Evolutionary conservation across 2,888 invertebrate genomes (phyloP), one percentile per base, ranked within the genome.

Genomic region (Agelastica alni): DNA sequence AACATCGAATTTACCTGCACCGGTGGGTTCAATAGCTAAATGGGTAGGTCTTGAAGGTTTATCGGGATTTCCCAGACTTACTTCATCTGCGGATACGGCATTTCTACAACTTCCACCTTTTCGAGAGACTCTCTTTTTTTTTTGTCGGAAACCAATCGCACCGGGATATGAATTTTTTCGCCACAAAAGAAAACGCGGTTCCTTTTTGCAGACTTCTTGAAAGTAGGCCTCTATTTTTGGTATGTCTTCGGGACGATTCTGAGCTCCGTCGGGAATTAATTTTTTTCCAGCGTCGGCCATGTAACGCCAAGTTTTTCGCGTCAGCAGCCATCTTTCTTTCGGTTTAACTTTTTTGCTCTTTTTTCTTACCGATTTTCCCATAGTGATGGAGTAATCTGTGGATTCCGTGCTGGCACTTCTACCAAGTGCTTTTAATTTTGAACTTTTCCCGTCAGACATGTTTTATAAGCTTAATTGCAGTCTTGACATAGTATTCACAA

Each of bases 261-360:
- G 83, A 2, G 83, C 81, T 13, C 89, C 88, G 44, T 92, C 92
- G n/a, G 93, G 93, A 52, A 93, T 86, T 44, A 93, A 81, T 70
- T 89, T 88, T 55, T 90, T 85, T 36, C 93, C 93, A 20, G 92
- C 91, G 67, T 93, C 93, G n/a, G 91, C 85, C 93, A 93, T 93
- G 76, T 93, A 93, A 67, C 91, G 82, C 93, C 93, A 93, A 41
- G 93, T 93, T 78, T 93, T 93, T 55, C 93, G 80, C 36, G 93
- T 93, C 54, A 93, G 81, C 56, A 93, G 80, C 93, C 93, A 93
- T 75, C 93, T 83, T 76, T 93, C 93, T 71, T 88, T 87, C 0
- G 82, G 82, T 58, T 80, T 81, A 1, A 32, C 51, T n/a, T 58
- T 59, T 26, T 59, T 56, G 16, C 58, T 62, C 71, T 81, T 82